Evolutionary conservation across 2,888 invertebrate genomes (phyloP).

Genomic region (Cloeon dipterum): DNA sequence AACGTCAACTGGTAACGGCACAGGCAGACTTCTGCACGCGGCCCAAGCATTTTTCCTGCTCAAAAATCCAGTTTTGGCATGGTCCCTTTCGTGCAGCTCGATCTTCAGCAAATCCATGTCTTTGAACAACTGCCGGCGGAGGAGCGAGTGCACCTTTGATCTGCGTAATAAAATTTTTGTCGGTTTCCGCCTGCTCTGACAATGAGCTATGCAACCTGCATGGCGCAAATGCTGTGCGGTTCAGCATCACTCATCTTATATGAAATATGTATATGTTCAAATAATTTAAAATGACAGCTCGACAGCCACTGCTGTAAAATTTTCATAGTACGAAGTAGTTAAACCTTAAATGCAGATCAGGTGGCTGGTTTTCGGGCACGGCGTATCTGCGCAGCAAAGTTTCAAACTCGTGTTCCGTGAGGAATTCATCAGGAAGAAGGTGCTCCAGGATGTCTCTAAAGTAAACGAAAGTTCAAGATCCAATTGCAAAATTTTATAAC

Average conservation of each 20-base stretch:
- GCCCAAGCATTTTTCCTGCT: slow-evolving; percentile 2
- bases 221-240: too few relatives aligned
- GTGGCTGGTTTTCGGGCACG: slow-evolving; percentile 25
- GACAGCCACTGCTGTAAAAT: too few relatives aligned
- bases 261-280: too few relatives aligned
- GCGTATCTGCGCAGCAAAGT: slow-evolving; percentile 51
- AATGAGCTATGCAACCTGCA: too few relatives aligned
- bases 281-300: too few relatives aligned
- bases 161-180: slow-evolving; percentile 17
- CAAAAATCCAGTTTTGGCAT: neutral
- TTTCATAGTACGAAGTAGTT: slow-evolving; percentile 14
- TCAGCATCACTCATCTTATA: too few relatives aligned
- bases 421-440: slow-evolving; percentile 38
- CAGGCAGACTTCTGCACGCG: slow-evolving; percentile 1
- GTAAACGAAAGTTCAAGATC: slow-evolving; percentile 13
- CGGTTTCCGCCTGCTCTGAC: too few relatives aligned
- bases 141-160: slow-evolving; percentile 42
- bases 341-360: slow-evolving; percentile 9
- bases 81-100: slow-evolving; percentile 1
- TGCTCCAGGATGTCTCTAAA: slow-evolving; percentile 36
- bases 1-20: neutral
- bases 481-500: neutral
- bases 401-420: slow-evolving; percentile 61
- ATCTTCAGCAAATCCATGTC: slow-evolving; percentile 29
- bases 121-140: slow-evolving; percentile 50